These are phyloP conservation scores for Phycodurus eques DNA, from an alignment of 2,113 vertebrate species.

Conservation along the genomic window DNA sequence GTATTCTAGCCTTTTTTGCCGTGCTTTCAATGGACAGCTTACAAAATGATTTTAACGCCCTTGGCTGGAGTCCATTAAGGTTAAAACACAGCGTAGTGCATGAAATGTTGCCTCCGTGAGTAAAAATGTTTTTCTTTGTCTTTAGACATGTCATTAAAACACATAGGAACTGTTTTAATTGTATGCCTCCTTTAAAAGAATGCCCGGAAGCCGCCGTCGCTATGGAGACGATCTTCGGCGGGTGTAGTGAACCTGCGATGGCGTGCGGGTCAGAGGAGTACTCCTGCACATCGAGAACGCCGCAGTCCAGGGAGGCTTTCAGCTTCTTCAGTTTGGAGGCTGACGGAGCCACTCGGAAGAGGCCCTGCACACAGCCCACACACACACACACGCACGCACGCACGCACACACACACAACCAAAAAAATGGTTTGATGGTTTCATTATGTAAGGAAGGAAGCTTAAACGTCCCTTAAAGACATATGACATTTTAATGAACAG, in stretches of 20 bases:
- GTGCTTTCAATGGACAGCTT: too few species aligned
- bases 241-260: constrained; percentile 84
- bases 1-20: too few species aligned
- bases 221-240: constrained; percentile 43
- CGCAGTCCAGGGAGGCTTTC: constrained; percentile 95
- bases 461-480: too few species aligned
- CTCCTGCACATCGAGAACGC: constrained; percentile 94
- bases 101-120: too few species aligned
- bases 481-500: too few species aligned
- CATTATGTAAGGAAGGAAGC: constrained; percentile 6
- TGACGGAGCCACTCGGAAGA: constrained; percentile 94
- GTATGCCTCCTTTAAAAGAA: neutral
- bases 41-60: too few species aligned
- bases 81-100: too few species aligned
- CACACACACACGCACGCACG: neutral
- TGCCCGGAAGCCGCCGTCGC: constrained; percentile 25
- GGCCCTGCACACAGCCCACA: constrained; percentile 74
- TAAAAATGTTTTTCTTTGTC: too few species aligned
- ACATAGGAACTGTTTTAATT: neutral
- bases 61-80: too few species aligned
- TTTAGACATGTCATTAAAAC: too few species aligned
- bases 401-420: constrained; percentile 7
- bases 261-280: constrained; percentile 95
- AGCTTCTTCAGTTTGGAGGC: constrained; percentile 98
- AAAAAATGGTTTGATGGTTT: constrained; percentile 16